These are phyloP conservation scores for Hypercompe scribonia DNA, from an alignment of 2,888 invertebrate genomes.

Conservation along the genomic window DNA sequence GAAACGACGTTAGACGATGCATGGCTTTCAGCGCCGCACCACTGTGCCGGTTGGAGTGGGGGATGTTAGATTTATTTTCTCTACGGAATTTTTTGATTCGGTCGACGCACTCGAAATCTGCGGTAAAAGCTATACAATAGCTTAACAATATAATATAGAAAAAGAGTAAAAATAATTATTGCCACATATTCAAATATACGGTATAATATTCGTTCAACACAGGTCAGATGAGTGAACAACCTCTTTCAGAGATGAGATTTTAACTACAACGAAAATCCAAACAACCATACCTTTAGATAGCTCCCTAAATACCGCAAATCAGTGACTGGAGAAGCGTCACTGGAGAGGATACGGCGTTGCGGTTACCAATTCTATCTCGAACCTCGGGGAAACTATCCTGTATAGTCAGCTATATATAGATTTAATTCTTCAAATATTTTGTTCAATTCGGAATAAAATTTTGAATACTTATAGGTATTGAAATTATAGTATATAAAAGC, in stretches of 20 bases:
- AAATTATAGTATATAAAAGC: not conserved
- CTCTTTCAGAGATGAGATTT: not conserved
- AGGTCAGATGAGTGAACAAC: not conserved
- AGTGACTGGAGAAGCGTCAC: not conserved
- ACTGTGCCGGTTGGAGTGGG: no score
- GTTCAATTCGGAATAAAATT: not conserved
- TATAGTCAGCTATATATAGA: not conserved
- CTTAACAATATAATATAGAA: no score
- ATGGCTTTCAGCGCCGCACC: no score
- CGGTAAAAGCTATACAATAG: no score
- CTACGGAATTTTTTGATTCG: no score
- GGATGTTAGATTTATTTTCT: no score
- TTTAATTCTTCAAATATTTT: not conserved
- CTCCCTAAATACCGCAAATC: not conserved
- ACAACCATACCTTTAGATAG: not conserved
- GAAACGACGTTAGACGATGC: no score
- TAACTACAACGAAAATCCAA: not conserved
- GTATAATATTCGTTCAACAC: no score
- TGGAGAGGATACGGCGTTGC: not conserved
- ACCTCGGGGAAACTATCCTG: not conserved
- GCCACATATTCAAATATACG: no score
- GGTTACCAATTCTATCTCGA: not conserved
- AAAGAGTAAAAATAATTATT: no score
- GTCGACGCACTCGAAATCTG: no score
- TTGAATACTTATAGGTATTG: not conserved